Evolutionary conservation across 2,888 invertebrate species (phyloP).

Genomic region (Gasteruption jaculator): DNA sequence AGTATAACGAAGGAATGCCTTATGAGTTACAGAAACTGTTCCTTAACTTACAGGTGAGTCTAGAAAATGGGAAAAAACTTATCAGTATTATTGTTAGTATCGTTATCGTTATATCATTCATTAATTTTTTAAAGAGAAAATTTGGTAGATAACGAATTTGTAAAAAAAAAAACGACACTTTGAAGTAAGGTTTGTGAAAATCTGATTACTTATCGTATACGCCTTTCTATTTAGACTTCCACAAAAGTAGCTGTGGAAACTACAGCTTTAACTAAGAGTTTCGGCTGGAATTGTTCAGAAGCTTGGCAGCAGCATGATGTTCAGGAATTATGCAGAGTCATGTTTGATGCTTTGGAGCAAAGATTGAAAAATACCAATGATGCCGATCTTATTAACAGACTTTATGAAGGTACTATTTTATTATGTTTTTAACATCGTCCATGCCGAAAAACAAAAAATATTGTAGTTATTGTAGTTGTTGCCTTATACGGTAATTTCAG

Average conservation of each 20-base stretch:
- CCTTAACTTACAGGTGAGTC: constrained; percentile 68
- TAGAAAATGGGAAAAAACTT: too few relatives aligned
- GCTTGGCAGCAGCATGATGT: constrained; percentile 93
- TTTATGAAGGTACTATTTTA: constrained; percentile 62
- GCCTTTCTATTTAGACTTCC: too few relatives aligned
- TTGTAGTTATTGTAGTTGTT: too few relatives aligned
- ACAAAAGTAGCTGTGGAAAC: constrained; percentile 77
- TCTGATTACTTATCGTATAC: background rate
- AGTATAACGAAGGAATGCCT: constrained; percentile 71
- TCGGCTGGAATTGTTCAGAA: constrained; percentile 86
- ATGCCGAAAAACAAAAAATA: too few relatives aligned
- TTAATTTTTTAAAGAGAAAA: background rate
- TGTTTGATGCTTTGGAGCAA: constrained; percentile 85
- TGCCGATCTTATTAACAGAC: constrained; percentile 73
- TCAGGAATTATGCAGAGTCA: constrained; percentile 82
- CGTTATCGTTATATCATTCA: background rate
- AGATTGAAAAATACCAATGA: constrained; percentile 80
- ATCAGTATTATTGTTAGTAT: too few relatives aligned
- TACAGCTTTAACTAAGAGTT: constrained; percentile 79
- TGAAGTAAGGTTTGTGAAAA: constrained; percentile 7
- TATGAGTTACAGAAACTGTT: constrained; percentile 83
- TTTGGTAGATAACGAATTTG: too few relatives aligned
- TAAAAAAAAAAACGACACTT: too few relatives aligned
- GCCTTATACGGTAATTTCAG: too few relatives aligned
- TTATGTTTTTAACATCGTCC: too few relatives aligned